Conservation (phyloP, 1,140 invertebrate genomes). For the Drosophila fuyamai region DNA sequence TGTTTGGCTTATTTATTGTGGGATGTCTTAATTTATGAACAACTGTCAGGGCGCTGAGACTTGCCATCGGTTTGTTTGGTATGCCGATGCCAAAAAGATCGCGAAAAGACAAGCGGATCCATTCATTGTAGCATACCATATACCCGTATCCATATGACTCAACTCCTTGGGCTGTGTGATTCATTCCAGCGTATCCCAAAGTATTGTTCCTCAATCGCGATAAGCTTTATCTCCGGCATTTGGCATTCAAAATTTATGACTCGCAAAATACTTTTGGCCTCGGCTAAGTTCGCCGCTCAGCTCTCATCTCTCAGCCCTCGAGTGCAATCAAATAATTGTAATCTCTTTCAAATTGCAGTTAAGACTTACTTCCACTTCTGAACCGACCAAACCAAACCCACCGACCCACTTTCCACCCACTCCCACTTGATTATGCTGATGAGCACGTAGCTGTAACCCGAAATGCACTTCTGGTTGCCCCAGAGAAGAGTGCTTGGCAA, state of each 20-base stretch:
- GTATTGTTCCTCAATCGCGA: constrained; percentile 67
- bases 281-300: constrained; percentile 13
- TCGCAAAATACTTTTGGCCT: constrained; percentile 56
- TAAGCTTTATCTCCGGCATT: constrained; percentile 57
- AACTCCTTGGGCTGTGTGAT: constrained; percentile 27
- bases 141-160: constrained; percentile 26
- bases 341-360: constrained; percentile 75
- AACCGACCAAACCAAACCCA: background rate
- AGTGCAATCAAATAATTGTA: constrained; percentile 80
- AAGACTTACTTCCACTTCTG: constrained; percentile 52
- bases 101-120: constrained; percentile 38
- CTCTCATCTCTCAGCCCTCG: constrained; percentile 12
- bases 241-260: constrained; percentile 69
- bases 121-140: constrained; percentile 32
- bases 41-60: constrained; percentile 56
- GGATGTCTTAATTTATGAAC: constrained; percentile 81
- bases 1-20: constrained; percentile 73
- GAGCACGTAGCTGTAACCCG: constrained; percentile 66
- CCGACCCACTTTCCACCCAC: background rate
- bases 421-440: constrained; percentile 68
- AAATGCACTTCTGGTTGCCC: constrained; percentile 69
- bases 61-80: constrained; percentile 38
- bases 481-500: constrained; percentile 67
- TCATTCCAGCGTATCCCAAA: constrained; percentile 39
- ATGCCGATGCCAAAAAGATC: constrained; percentile 14